Base-by-base conservation (phyloP, 2,797 vertebrate genomes). In the Crenichthys baileyi region DNA sequence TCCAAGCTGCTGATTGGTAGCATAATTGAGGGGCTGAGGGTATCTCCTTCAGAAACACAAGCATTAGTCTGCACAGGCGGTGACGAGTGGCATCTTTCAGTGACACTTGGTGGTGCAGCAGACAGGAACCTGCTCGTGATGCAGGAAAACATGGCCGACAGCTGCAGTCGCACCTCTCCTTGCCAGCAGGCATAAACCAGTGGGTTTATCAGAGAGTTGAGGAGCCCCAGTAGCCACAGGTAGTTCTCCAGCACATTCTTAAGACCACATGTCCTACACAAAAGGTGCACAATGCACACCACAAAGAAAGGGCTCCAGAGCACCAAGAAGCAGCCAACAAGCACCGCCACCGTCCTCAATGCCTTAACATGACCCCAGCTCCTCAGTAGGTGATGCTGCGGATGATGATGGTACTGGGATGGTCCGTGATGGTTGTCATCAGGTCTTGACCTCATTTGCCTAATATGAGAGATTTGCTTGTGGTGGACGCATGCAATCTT, bases 291-390 rank as follows among this genome's bases (percentile, higher is more conserved):
- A 0, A 97, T 58, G 80, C 96, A 93, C 56, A 94, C 94, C 24
- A 97, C 84, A 72, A 98, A 96, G 91, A 99, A 99, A 0, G 98
- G 97, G 72, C 96, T 89, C 97, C 98, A 99, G 80, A 96, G 97
- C n/a, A 97, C 72, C 0, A 93, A 84, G 89, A 99, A 97, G 90
- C 96, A 98, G 7, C 97, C 96, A 0, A 98, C 93, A 6, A 98
- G 96, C 81, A 96, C 2, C 0, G 94, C 95, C 53, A 98, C 96
- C 0, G 96, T 98, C 88, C 95, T 93, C 92, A 98, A 79, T 68
- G 97, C 97, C 87, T 97, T 98, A 78, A 97, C 88, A 13, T 97
- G 97, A 0, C 89, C 91, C 91, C 91, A 86, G 70, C 79, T 85
- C 79, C 88, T 79, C 26, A 70, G 77, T 68, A 86, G 87, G 50